These are phyloP conservation scores for Polypedilum pembai DNA, from an alignment of 1,140 invertebrate species.

Conservation along the genomic window DNA sequence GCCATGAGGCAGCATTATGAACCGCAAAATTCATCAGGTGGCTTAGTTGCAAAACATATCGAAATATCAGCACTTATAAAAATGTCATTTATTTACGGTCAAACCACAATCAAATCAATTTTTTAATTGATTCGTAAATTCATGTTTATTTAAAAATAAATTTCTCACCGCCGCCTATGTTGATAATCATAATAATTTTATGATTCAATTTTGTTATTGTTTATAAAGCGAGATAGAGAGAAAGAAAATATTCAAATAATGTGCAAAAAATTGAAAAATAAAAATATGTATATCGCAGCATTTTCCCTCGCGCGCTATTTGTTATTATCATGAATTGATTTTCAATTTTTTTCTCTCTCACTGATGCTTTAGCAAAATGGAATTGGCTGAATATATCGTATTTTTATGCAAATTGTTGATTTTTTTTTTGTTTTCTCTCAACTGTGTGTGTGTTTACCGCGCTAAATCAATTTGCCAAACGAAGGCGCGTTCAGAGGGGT, in stretches of 20 bases:
- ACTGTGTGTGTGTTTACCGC: not conserved
- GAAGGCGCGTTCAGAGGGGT: slow-evolving; percentile 8
- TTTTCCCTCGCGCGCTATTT: not conserved
- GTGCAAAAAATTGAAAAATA: slow-evolving; percentile 2
- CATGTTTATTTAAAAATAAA: not conserved
- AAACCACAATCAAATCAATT: slow-evolving; percentile 6
- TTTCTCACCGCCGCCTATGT: not conserved
- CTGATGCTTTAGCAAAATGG: not conserved
- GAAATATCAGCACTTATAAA: not conserved
- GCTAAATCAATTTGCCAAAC: slow-evolving; percentile 12
- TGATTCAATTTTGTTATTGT: not conserved
- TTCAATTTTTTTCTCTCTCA: not conserved
- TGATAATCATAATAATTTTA: slow-evolving; percentile 16
- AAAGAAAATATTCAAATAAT: slow-evolving; percentile 4
- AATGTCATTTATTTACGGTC: not conserved
- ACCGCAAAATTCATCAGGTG: slow-evolving; percentile 4
- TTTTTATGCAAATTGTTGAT: slow-evolving; percentile 19
- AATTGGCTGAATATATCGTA: not conserved
- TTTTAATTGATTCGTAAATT: slow-evolving; percentile 1
- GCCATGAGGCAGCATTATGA: slow-evolving; percentile 2
- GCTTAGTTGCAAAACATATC: not conserved
- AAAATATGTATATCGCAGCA: slow-evolving; percentile 9
- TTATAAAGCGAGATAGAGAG: too few species aligned
- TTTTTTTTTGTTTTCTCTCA: not conserved
- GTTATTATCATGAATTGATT: slow-evolving; percentile 13